Evolutionary conservation across 2,113 vertebrate species (phyloP).

Genomic region (Diadophis punctatus): DNA sequence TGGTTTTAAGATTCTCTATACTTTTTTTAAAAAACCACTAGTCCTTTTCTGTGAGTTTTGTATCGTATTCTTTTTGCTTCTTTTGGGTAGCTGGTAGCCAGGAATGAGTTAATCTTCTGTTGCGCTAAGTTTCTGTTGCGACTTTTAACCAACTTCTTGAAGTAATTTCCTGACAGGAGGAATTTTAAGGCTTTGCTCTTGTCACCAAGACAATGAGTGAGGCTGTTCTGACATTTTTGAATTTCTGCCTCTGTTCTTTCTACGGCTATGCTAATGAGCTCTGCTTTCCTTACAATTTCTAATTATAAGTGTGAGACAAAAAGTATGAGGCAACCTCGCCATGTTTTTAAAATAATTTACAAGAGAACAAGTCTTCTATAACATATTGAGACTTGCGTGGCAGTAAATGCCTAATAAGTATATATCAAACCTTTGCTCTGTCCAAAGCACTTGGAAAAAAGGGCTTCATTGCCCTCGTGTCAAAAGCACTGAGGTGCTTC

Average conservation of each 20-base stretch:
- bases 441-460: background rate
- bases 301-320: background rate
- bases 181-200: background rate
- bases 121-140: background rate
- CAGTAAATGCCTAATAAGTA: background rate
- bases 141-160: background rate
- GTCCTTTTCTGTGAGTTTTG: background rate
- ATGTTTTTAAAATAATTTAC: background rate
- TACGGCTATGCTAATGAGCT: background rate
- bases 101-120: background rate
- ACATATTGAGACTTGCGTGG: background rate
- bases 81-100: background rate
- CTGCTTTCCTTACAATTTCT: background rate
- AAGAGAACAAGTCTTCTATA: background rate
- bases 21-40: background rate
- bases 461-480: background rate
- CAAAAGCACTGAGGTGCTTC: background rate
- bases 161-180: background rate
- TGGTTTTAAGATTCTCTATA: background rate
- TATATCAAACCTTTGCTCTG: background rate
- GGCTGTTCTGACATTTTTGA: background rate
- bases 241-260: background rate
- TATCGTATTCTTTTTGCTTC: background rate
- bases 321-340: background rate
- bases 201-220: background rate